Evolutionary conservation across 2,797 vertebrate species (phyloP), one percentile per base, ranked within the genome.

Genomic region (Nothura maculosa): DNA sequence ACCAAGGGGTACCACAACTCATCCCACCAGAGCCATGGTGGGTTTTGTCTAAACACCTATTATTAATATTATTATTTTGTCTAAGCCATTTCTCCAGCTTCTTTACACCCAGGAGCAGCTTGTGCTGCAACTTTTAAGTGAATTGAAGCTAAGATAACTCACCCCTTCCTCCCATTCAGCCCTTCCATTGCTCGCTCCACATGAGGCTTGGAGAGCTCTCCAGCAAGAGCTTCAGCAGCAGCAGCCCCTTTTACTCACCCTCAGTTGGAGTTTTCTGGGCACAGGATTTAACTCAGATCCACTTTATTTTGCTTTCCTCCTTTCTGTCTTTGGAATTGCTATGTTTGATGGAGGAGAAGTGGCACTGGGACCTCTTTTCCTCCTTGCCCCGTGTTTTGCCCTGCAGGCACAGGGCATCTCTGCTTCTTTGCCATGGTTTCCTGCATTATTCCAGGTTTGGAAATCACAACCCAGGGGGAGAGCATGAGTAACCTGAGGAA

Each of bases 221-320:
- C 40, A 73, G 32, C 19, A 22, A 32, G 20, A 19, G 24, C 32
- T 24, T 18, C 6, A 42, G 45, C 20, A 47, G 32, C n/a, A 48
- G 64, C 34, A 81, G 63, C 85, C 28, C 60, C 10, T 14, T 54
- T 54, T 32, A 10, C 38, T 79, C 73, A 45, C 18, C 12, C 50
- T 42, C 18, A 14, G 25, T 16, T 52, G 63, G 22, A 22, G 28
- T 60, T 93, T 84, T 25, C 77, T 48, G 55, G 60, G 36, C 0
- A 0, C 15, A 47, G 50, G 68, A 1, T 60, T 6, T 45, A 91
- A 63, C 19, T n/a, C 0, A 0, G 22, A 34, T 40, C 43, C 9
- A 43, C 5, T 18, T 32, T 5, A 47, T 67, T 62, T 58, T 63
- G 12, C 12, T 40, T 6, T 36, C 43, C 16, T 43, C 3, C 10